These are phyloP conservation scores for Zoanthus sansibaricus DNA, from an alignment of 92 coral and sea anemone genomes.

Conservation along the genomic window DNA sequence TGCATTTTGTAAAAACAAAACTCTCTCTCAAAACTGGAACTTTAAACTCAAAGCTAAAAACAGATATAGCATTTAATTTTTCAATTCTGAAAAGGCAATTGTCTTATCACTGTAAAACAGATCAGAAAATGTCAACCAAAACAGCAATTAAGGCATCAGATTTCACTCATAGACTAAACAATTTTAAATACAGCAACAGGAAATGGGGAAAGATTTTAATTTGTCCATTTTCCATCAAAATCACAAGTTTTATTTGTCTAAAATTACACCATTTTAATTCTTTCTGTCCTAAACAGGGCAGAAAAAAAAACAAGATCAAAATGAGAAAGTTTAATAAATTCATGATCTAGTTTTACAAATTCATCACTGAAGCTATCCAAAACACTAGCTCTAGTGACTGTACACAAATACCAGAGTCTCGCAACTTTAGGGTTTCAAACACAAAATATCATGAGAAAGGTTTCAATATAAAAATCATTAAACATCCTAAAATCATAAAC, in stretches of 20 bases:
- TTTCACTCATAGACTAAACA: constrained; percentile 10
- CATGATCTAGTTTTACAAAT: too few relatives aligned
- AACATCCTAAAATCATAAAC: too few relatives aligned
- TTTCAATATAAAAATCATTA: too few relatives aligned
- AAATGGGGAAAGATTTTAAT: background rate
- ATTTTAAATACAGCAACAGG: background rate
- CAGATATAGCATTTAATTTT: background rate
- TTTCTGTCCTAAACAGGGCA: background rate
- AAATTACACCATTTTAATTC: constrained; percentile 1
- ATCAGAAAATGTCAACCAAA: constrained; percentile 2
- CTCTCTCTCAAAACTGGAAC: background rate
- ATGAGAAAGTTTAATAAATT: too few relatives aligned
- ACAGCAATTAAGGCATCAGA: constrained; percentile 12
- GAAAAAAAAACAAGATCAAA: background rate
- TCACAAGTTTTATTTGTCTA: background rate
- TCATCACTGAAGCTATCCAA: too few relatives aligned
- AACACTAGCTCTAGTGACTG: too few relatives aligned
- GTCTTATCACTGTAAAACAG: background rate
- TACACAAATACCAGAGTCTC: too few relatives aligned
- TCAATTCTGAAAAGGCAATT: background rate
- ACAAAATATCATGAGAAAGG: too few relatives aligned
- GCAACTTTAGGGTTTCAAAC: too few relatives aligned
- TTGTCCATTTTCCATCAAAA: background rate
- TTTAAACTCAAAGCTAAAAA: background rate
- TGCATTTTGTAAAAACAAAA: background rate